Evolutionary conservation across 2,797 vertebrate species (phyloP), one percentile per base, ranked within the genome.

Genomic region (Craterocephalus amniculus): DNA sequence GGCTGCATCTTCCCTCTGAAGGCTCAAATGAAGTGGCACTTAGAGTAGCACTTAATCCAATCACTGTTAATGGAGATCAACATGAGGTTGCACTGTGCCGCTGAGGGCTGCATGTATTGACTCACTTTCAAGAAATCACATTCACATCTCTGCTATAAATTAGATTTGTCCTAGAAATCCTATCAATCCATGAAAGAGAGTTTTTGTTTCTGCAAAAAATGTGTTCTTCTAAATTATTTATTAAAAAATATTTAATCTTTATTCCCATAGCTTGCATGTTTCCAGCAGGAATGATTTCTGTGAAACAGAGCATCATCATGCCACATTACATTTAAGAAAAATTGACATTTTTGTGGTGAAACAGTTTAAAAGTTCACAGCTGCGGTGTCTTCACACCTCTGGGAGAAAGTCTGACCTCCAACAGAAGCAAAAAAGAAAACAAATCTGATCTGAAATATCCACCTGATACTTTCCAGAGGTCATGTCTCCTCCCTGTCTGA

Each of bases 1-100:
- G 7, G 34, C 32, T 14, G 6, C n/a, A 10, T 51, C 32, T 31
- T n/a, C 22, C 35, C 29, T 31, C 4, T 63, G 13, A 63, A 63
- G 49, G 49, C 57, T n/a, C 10, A 7, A 32, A 38, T 24, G 18
- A 69, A 62, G 49, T 52, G 55, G 58, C 67, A 62, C 58, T 61
- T 18, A 35, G 24, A 52, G 2, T 57, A 56, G 45, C 62, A 63
- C 58, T 70, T n/a, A 24, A 22, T 43, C 31, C 38, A 3, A 9
- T 43, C 35, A 27, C 29, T 18, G 35, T 48, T 58, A 54, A 64
- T 67, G 43, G 29, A 52, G 74, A 65, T 65, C 51, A 58, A 48
- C 51, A 31, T 55, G 63, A 72, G 34, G 70, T 63, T 67, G 26
- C 14, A 2, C 35, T n/a, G 43, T 5, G 35, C 4, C 7, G 2